These are phyloP conservation scores for Eristalis intricaria DNA, from an alignment of 2,888 invertebrate species.

Conservation along the genomic window DNA sequence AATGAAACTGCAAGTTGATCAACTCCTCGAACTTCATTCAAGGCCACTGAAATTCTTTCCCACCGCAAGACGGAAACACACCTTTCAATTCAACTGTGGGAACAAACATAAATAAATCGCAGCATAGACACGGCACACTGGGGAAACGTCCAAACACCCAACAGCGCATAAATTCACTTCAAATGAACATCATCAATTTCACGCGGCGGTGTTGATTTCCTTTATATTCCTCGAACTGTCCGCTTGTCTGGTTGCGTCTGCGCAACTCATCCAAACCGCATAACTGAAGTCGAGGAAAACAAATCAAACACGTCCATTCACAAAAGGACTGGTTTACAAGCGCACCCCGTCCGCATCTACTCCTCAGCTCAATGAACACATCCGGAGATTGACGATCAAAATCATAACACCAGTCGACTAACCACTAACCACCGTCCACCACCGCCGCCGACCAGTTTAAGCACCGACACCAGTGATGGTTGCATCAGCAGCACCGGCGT, in stretches of 20 bases:
- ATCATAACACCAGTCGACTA: slow-evolving; percentile 54
- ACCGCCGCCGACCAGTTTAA: slow-evolving; percentile 32
- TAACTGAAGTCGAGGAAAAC: neutral
- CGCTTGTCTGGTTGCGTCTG: neutral
- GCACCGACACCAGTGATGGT: slow-evolving; percentile 11
- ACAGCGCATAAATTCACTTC: neutral
- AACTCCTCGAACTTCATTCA: neutral
- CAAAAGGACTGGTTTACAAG: slow-evolving; percentile 60
- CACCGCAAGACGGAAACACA: neutral
- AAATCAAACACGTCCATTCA: slow-evolving; percentile 39
- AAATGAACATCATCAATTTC: neutral
- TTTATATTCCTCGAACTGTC: neutral
- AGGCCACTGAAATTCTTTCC: neutral
- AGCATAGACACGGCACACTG: neutral
- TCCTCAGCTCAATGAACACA: slow-evolving; percentile 44
- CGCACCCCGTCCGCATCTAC: slow-evolving; percentile 21
- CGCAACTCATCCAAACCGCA: neutral
- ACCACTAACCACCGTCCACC: neutral
- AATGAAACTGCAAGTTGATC: neutral
- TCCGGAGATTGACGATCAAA: slow-evolving; percentile 67
- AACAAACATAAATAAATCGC: neutral
- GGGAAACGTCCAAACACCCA: neutral
- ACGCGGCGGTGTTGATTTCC: neutral
- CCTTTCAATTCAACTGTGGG: neutral
- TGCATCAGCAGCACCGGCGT: slow-evolving; percentile 45